phyloP scores from a whole-genome alignment of 2,797 vertebrate species.

The Pseudochirops corinnae region DNA sequence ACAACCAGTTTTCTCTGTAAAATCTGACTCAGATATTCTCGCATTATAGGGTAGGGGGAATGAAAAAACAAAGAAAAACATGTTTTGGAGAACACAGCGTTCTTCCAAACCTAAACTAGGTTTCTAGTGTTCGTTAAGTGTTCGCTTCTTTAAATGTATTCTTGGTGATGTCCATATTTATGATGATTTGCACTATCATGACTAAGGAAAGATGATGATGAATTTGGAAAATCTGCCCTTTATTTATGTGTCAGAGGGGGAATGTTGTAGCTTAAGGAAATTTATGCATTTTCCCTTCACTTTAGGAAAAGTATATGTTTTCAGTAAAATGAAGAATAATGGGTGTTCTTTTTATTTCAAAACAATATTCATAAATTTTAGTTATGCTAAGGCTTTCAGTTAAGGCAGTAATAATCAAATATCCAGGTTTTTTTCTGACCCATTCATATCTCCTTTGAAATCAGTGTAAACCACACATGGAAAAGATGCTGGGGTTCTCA shows the following conservation, averaged over 20 bases:
- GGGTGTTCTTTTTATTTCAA: neutral
- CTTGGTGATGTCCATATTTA: neutral
- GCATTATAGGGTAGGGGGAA: neutral
- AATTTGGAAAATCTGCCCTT: neutral
- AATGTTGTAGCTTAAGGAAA: neutral
- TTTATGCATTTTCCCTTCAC: neutral
- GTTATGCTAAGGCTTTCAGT: neutral
- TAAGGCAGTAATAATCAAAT: slow-evolving; percentile 48
- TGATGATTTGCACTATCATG: slow-evolving; percentile 5
- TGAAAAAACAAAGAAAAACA: neutral
- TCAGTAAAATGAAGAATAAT: neutral
- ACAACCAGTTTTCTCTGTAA: slow-evolving; percentile 42
- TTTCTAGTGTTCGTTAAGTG: neutral
- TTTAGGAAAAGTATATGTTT: neutral
- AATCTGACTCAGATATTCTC: neutral
- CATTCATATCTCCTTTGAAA: slow-evolving; percentile 20
- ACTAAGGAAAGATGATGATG: slow-evolving; percentile 4
- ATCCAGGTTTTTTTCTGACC: slow-evolving; percentile 29
- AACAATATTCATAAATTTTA: neutral
- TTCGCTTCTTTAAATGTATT: slow-evolving; percentile 32
- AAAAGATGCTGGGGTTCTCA: slow-evolving; percentile 29
- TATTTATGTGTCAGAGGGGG: neutral
- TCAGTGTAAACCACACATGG: slow-evolving; percentile 19
- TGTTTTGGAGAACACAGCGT: neutral
- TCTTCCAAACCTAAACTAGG: neutral